Conservation (phyloP, 1,140 invertebrate species). For the Ips nitidus region DNA sequence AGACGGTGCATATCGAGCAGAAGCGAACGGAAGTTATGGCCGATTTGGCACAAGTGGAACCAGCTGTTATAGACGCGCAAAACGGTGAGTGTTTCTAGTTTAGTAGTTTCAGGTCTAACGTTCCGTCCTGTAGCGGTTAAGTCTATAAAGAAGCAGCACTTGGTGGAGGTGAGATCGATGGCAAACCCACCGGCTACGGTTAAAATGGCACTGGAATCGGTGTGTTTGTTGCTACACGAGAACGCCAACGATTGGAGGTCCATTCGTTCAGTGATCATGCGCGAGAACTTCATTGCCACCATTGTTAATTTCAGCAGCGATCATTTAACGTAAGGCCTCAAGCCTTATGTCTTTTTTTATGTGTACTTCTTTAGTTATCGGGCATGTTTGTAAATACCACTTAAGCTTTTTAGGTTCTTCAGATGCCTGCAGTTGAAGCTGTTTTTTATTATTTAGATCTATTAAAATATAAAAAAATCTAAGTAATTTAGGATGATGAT, state of each 20-base stretch:
- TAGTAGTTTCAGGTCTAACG: conserved; percentile 8
- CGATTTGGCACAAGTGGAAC: conserved; percentile 95
- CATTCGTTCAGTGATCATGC: conserved; percentile 90
- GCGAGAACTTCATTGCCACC: conserved; percentile 97
- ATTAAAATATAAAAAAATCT: too few relatives aligned
- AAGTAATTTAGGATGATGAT: too few relatives aligned
- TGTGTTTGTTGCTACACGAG: conserved; percentile 91
- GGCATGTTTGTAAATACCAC: background rate
- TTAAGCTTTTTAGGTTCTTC: too few relatives aligned
- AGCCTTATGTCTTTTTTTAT: conserved; percentile 19
- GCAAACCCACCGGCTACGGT: conserved; percentile 91
- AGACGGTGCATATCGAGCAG: conserved; percentile 89
- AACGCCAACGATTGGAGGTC: conserved; percentile 91
- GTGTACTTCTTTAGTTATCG: background rate
- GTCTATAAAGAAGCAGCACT: conserved; percentile 94
- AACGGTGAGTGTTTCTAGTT: conserved; percentile 67
- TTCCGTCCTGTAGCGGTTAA: conserved; percentile 70
- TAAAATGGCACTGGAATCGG: conserved; percentile 93
- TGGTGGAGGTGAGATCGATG: conserved; percentile 94
- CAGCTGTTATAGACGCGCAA: conserved; percentile 97
- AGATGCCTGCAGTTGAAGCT: too few relatives aligned
- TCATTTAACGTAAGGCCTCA: conserved; percentile 78
- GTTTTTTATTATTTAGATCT: too few relatives aligned
- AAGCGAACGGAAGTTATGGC: conserved; percentile 93
- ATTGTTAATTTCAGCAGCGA: conserved; percentile 98